A percentile compares a stretch with the other conserved stretches of the same genome.
phyloP scores from a whole-genome alignment of 2,888 invertebrate genomes.

The Anthrax anthrax region DNA sequence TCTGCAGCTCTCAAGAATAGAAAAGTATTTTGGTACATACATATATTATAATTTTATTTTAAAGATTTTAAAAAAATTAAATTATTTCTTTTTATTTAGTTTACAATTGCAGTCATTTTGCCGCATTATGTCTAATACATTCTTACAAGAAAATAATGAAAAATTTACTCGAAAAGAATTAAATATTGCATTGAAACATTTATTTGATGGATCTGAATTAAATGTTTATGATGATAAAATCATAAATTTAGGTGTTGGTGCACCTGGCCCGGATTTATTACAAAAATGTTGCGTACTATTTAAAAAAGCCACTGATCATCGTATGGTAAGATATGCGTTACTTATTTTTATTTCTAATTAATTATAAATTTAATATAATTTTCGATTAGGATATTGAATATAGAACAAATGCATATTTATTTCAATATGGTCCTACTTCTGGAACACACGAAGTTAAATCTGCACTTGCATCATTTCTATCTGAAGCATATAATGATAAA shows the following conservation, averaged over 20 bases:
- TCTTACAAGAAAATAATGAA: too few relatives aligned
- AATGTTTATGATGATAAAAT: constrained; percentile 36
- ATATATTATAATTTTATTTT: too few relatives aligned
- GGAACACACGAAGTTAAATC: constrained; percentile 37
- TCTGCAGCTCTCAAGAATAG: too few relatives aligned
- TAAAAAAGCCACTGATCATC: constrained; percentile 35
- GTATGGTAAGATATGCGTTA: constrained; percentile 27
- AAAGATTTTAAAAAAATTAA: too few relatives aligned
- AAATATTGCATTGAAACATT: constrained; percentile 26
- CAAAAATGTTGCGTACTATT: constrained; percentile 35
- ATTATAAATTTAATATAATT: too few relatives aligned
- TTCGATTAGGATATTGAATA: constrained; percentile 28
- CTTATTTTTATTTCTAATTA: too few relatives aligned
- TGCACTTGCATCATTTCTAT: constrained; percentile 36
- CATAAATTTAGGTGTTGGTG: constrained; percentile 39
- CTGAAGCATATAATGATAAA: constrained; percentile 30
- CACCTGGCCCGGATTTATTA: constrained; percentile 40
- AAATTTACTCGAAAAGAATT: background rate
- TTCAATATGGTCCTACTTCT: constrained; percentile 40
- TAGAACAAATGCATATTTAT: constrained; percentile 32
- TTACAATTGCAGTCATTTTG: too few relatives aligned
- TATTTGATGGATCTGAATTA: constrained; percentile 35
- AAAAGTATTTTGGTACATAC: too few relatives aligned
- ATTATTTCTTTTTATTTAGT: too few relatives aligned
- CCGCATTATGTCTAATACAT: too few relatives aligned